phyloP scores from a whole-genome alignment of 2,797 vertebrate genomes.

The Cuculus canorus region DNA sequence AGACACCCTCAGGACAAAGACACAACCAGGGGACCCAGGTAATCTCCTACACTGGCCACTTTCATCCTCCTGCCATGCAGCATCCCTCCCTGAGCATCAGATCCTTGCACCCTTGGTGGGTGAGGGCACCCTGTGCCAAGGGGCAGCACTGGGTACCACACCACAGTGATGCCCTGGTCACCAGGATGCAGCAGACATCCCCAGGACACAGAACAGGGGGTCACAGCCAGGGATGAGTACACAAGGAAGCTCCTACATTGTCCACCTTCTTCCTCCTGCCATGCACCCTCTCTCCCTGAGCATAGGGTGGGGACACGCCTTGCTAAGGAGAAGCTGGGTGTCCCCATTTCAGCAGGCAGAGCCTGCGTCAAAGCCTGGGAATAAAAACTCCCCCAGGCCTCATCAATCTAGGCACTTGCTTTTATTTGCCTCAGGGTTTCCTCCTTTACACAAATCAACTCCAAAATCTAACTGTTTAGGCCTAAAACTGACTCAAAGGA shows the following conservation, averaged over 20 bases:
- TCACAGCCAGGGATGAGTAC: neutral
- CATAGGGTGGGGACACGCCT: neutral
- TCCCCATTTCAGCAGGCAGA: neutral
- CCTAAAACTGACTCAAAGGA: neutral
- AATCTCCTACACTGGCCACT: too few species aligned
- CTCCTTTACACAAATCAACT: neutral
- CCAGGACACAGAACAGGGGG: neutral
- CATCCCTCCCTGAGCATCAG: too few species aligned
- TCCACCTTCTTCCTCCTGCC: neutral
- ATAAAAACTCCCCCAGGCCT: neutral
- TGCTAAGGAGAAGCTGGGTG: neutral
- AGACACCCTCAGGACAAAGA: too few species aligned
- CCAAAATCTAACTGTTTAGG: neutral
- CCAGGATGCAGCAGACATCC: neutral
- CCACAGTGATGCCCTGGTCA: accelerated
- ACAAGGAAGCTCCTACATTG: accelerated
- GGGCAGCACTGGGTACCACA: neutral
- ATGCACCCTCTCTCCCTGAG: accelerated
- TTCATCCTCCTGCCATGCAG: too few species aligned
- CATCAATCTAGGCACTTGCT: neutral
- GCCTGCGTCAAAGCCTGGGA: neutral
- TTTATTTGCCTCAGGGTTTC: neutral
- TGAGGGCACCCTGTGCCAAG: too few species aligned
- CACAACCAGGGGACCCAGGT: too few species aligned
- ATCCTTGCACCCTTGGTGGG: too few species aligned